These are phyloP conservation scores for Calidris pugnax DNA, from an alignment of 2,113 vertebrate species.

Conservation along the genomic window DNA sequence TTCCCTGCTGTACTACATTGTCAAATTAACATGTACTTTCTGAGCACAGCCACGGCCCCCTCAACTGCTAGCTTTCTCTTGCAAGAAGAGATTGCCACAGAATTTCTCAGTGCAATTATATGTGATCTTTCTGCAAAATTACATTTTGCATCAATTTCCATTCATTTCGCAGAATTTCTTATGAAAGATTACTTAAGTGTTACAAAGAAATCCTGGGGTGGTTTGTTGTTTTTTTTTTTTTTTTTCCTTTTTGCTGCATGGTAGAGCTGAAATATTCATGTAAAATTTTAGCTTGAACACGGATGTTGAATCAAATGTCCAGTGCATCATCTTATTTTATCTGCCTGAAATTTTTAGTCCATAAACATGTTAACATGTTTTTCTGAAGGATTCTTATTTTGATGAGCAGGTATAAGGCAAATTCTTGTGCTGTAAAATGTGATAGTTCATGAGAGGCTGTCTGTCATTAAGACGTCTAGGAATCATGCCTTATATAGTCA, in stretches of 20 bases:
- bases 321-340: not conserved
- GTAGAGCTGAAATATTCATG: not conserved
- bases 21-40: constrained; percentile 19
- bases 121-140: constrained; percentile 13
- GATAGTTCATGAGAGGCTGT: not conserved
- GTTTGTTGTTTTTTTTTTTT: rapidly evolving
- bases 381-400: not conserved
- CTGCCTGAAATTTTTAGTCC: not conserved
- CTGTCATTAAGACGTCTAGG: constrained; percentile 41
- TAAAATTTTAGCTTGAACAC: not conserved
- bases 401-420: not conserved
- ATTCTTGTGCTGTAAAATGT: constrained; percentile 13
- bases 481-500: constrained; percentile 53
- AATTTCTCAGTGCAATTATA: constrained; percentile 9
- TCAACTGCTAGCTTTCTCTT: constrained; percentile 8
- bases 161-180: not conserved
- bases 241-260: not conserved
- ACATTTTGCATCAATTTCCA: not conserved
- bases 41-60: constrained; percentile 21
- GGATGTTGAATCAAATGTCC: not conserved
- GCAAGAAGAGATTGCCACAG: not conserved
- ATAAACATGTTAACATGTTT: not conserved
- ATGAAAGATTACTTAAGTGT: not conserved
- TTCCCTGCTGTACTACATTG: not conserved
- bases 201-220: not conserved